Evolutionary conservation across 1,140 invertebrate genomes (phyloP), one percentile per base, ranked within the genome.

Genomic region (Acromyrmex echinatior): DNA sequence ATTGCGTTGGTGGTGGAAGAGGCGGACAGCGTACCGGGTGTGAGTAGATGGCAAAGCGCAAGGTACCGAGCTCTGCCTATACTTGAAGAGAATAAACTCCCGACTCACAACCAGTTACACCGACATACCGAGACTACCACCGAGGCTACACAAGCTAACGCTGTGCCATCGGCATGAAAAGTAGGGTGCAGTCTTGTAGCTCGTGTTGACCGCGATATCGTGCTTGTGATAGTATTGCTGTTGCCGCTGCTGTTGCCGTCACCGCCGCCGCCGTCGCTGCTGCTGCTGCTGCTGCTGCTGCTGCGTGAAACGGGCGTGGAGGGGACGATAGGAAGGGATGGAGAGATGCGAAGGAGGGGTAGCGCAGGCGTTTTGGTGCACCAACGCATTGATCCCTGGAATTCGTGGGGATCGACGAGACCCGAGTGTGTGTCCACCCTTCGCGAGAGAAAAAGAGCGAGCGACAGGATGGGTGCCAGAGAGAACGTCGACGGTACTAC

Each of bases 351-450:
- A 14, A 31, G 45, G 65, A 81, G 82, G 90, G 92, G 91, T 90
- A 86, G 94, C 94, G 94, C 94, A 94, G 93, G 94, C 94, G 94
- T 94, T 94, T 94, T 93, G 92, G 91, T 92, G 93, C 93, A 94
- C 92, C 93, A 87, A 94, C 94, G 93, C 94, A 94, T 94, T 94
- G 94, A 94, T 94, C 94, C 93, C 93, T 91, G 93, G 94, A 94
- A 94, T 94, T 94, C 93, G 90, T 92, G 79, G 88, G 90, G 90
- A 92, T 87, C 79, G 91, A 87, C 90, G 80, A 79, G 87, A 62
- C 82, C 68, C 90, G 86, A 92, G 88, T 91, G 87, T 91, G 91
- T 91, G 91, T 92, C 90, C 91, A 91, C 87, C 89, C 81, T 91
- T 74, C 62, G 87, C 81, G 86, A 31, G 88, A 87, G 73, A 70